A percentile compares a stretch with the other conserved stretches of the same genome.
phyloP scores from a whole-genome alignment of 2,888 invertebrate genomes.

The Choristoneura rosaceana region DNA sequence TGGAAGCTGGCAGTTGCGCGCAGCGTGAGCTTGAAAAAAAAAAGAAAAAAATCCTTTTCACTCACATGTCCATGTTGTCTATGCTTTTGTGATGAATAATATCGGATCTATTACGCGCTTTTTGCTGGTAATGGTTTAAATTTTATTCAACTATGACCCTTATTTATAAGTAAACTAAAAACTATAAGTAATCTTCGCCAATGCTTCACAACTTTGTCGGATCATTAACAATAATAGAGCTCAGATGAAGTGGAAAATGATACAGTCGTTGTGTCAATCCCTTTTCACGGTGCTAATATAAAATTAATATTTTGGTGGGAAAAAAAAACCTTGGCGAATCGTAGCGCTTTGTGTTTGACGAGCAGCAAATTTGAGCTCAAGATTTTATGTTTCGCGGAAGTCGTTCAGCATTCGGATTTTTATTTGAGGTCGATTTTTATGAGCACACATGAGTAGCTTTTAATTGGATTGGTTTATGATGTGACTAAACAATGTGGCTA shows the following conservation, averaged over 20 bases:
- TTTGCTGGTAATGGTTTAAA: constrained; percentile 37
- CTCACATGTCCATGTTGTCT: constrained; percentile 59
- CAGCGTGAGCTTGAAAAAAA: constrained; percentile 62
- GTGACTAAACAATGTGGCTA: constrained; percentile 45
- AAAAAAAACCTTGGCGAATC: constrained; percentile 52
- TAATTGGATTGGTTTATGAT: constrained; percentile 65
- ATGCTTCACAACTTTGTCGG: constrained; percentile 48
- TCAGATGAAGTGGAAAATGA: constrained; percentile 83
- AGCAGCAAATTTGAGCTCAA: constrained; percentile 56
- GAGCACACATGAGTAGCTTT: constrained; percentile 66
- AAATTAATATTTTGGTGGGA: constrained; percentile 76
- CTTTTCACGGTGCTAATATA: constrained; percentile 80
- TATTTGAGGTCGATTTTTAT: constrained; percentile 61
- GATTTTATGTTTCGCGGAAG: constrained; percentile 59
- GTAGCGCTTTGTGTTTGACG: constrained; percentile 56
- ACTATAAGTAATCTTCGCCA: constrained; percentile 31
- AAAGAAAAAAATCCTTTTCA: constrained; percentile 58
- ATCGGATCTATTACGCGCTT: constrained; percentile 54
- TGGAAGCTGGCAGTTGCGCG: constrained; percentile 79
- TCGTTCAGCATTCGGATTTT: constrained; percentile 44
- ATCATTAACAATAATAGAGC: constrained; percentile 63
- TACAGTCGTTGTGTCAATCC: constrained; percentile 80
- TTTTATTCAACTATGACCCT: constrained; percentile 47
- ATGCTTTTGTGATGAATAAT: constrained; percentile 58
- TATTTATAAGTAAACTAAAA: constrained; percentile 41